Evolutionary conservation across 1,140 invertebrate species (phyloP).

Genomic region (Hypsibius dujardini): DNA sequence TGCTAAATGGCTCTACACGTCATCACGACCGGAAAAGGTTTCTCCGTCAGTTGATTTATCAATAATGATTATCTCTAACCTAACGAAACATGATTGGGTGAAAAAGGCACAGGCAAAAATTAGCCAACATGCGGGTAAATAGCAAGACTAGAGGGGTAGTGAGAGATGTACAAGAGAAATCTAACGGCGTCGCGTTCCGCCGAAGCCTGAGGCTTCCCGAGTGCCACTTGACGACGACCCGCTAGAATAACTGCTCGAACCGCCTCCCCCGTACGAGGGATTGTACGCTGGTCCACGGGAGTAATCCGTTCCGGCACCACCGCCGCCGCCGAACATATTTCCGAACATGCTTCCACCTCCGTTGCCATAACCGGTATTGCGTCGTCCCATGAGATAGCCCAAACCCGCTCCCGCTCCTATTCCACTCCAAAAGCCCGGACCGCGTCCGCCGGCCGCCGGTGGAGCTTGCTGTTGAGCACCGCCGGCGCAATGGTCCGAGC

Average conservation of each 20-base stretch:
- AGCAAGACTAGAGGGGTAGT: too few species aligned
- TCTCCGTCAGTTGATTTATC: too few species aligned
- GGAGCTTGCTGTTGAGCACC: background rate
- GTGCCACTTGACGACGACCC: background rate
- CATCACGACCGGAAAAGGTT: too few species aligned
- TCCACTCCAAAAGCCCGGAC: conserved; percentile 4
- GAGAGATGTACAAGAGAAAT: too few species aligned
- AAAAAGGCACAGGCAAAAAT: too few species aligned
- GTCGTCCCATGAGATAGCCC: background rate
- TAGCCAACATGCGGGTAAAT: too few species aligned
- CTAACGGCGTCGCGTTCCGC: background rate
- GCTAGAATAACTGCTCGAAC: background rate
- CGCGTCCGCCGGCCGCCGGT: background rate
- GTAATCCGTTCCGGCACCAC: background rate
- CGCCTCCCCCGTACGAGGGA: background rate
- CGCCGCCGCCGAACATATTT: background rate
- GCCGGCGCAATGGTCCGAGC: background rate
- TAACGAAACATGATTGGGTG: too few species aligned
- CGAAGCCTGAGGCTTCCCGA: background rate
- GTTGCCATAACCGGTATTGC: background rate
- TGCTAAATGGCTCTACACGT: too few species aligned
- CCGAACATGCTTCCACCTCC: background rate
- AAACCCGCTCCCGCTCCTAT: background rate
- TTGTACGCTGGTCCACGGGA: conserved; percentile 1
- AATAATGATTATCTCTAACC: too few species aligned